Evolutionary conservation across 2,797 vertebrate species (phyloP).

Genomic region (Spatula versicolor): DNA sequence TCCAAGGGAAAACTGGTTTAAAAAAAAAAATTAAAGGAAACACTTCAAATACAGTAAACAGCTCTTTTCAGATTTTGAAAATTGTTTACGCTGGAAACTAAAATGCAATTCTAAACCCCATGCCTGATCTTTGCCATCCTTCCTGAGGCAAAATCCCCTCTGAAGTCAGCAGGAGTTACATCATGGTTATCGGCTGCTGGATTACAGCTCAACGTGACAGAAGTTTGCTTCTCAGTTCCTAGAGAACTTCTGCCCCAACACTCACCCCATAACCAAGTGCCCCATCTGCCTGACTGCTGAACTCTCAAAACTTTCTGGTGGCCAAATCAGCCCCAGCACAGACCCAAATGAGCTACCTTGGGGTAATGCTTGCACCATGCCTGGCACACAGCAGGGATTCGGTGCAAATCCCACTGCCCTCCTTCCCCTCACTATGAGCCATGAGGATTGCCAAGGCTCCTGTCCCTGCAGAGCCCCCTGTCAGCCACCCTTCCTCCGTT

Average conservation of each 20-base stretch:
- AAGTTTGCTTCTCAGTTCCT: background rate
- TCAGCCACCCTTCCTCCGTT: background rate
- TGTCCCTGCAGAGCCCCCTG: rapidly evolving
- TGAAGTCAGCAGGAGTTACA: background rate
- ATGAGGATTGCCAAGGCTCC: background rate
- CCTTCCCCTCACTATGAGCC: background rate
- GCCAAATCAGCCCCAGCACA: rapidly evolving
- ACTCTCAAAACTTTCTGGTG: background rate
- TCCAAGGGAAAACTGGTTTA: background rate
- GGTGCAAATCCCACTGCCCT: background rate
- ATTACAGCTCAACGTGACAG: background rate
- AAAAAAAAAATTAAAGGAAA: constrained; percentile 8
- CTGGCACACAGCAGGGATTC: rapidly evolving
- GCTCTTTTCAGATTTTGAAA: background rate
- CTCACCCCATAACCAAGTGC: rapidly evolving
- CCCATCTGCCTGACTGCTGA: background rate
- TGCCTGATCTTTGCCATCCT: background rate
- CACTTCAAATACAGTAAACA: background rate
- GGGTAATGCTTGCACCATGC: background rate
- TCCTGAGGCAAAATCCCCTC: constrained; percentile 29
- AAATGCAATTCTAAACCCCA: background rate
- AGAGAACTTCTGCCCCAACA: background rate
- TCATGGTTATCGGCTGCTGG: background rate
- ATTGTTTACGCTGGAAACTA: constrained; percentile 16
- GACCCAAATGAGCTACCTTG: background rate